Percentiles rank a stretch among this genome's conserved stretches.
Evolutionary conservation across 2,113 vertebrate species (phyloP).

Genomic region (Entosphenus tridentatus): DNA sequence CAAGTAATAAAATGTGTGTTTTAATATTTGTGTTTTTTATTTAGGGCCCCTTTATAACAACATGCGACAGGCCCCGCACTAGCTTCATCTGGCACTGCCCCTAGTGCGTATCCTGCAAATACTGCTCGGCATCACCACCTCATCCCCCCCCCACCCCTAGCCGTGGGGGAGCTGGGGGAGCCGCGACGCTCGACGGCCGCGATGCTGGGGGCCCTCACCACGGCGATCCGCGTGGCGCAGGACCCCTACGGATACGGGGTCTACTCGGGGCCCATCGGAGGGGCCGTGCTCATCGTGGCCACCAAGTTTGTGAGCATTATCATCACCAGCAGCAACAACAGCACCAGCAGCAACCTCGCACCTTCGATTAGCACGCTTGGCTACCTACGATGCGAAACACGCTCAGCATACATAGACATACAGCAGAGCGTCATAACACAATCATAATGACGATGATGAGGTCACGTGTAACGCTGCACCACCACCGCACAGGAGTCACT

Average conservation of each 20-base stretch:
- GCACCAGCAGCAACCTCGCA: neutral
- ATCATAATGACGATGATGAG: neutral
- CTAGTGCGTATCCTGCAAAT: neutral
- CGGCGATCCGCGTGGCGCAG: slow-evolving; percentile 60
- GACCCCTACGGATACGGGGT: slow-evolving; percentile 74
- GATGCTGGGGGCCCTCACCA: slow-evolving; percentile 74
- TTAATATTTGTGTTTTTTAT: neutral
- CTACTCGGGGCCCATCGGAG: slow-evolving; percentile 74
- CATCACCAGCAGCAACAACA: neutral
- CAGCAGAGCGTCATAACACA: neutral
- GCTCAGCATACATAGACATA: too few relatives aligned
- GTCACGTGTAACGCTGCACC: neutral
- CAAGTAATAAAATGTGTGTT: neutral
- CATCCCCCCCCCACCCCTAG: slow-evolving; percentile 16
- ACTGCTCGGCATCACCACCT: neutral
- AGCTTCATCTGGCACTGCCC: neutral
- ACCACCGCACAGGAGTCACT: neutral
- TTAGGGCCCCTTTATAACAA: neutral
- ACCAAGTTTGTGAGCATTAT: slow-evolving; percentile 50
- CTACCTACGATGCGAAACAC: neutral
- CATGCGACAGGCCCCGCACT: neutral
- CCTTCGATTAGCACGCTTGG: neutral
- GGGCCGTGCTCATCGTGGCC: slow-evolving; percentile 53
- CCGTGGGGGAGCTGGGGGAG: slow-evolving; percentile 79
- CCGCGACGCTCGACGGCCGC: slow-evolving; percentile 53